Conservation (phyloP, 2,888 invertebrate genomes). For the Synanthedon formicaeformis region DNA sequence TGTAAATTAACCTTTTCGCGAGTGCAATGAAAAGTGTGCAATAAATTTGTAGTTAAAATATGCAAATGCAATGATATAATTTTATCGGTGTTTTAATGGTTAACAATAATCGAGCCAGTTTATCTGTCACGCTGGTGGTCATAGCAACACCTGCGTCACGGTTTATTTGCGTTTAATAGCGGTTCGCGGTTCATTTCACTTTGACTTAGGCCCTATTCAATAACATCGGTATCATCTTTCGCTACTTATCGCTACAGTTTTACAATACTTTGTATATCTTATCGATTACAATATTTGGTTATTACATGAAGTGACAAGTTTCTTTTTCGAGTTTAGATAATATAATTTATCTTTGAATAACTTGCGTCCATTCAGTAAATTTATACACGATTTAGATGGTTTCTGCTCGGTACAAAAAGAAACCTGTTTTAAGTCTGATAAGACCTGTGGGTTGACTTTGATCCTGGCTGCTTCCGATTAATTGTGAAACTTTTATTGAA, state of each 20-base stretch:
- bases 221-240: neutral
- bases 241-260: neutral
- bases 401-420: too few species aligned
- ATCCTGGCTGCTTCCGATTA: too few species aligned
- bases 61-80: neutral
- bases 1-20: neutral
- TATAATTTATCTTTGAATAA: too few species aligned
- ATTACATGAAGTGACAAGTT: too few species aligned
- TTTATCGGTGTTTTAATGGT: neutral
- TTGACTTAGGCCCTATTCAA: neutral
- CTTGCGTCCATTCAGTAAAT: too few species aligned
- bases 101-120: neutral
- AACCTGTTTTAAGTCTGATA: too few species aligned
- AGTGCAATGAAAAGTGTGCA: neutral
- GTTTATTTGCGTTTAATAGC: slow-evolving; percentile 28
- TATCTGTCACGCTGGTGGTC: neutral
- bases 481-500: too few species aligned
- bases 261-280: too few species aligned
- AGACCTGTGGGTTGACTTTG: too few species aligned
- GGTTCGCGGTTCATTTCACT: neutral
- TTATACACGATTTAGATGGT: too few species aligned
- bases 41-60: neutral
- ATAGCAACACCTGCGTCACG: slow-evolving; percentile 33
- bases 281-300: too few species aligned
- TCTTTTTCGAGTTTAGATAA: too few species aligned